phyloP scores from a whole-genome alignment of 2,797 vertebrate genomes.

The Coracias cyanogaster region DNA sequence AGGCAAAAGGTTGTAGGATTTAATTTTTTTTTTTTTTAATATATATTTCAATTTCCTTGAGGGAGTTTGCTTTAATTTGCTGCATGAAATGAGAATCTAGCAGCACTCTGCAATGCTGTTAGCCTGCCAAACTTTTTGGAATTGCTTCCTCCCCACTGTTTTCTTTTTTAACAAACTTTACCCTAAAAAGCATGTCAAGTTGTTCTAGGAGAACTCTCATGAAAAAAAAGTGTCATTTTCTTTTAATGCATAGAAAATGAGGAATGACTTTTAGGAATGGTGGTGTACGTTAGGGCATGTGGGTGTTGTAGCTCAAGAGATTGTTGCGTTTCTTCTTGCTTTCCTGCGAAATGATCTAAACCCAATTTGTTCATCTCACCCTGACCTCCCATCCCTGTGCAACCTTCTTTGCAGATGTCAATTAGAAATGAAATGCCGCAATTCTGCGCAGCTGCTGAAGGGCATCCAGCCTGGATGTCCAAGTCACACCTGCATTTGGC shows the following conservation, averaged over 20 bases:
- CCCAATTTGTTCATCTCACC: background rate
- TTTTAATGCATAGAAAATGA: background rate
- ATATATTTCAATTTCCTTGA: background rate
- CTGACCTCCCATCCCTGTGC: background rate
- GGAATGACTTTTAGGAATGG: background rate
- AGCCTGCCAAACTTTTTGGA: conserved; percentile 29
- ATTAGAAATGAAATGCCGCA: background rate
- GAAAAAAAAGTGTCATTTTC: background rate
- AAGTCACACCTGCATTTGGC: background rate
- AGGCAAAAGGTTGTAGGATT: conserved; percentile 28
- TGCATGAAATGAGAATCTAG: conserved; percentile 50
- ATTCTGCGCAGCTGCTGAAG: background rate
- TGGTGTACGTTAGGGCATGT: background rate
- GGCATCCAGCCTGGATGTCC: background rate
- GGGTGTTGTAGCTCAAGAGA: background rate
- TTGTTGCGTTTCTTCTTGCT: background rate
- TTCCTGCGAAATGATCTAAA: background rate
- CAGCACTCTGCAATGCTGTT: background rate
- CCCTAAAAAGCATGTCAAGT: background rate
- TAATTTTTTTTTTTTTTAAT: background rate
- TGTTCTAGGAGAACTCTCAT: background rate
- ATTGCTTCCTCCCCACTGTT: background rate
- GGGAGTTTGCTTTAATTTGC: conserved; percentile 66
- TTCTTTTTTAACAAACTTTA: background rate
- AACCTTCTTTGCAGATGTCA: background rate